phyloP scores from a whole-genome alignment of 1,140 invertebrate genomes.

The Drosophila guanche region DNA sequence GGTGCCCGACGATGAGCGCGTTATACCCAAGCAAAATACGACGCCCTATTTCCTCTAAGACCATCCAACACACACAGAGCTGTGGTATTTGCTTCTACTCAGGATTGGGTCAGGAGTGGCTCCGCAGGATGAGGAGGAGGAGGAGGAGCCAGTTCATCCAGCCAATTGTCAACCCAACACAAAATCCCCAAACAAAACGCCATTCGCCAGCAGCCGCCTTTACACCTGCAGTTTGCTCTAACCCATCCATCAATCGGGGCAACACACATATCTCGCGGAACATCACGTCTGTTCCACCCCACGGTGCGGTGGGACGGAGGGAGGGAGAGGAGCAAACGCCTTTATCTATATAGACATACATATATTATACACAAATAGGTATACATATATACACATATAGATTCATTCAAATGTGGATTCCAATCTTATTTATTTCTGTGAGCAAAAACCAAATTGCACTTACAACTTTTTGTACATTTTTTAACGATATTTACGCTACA shows the following conservation, averaged over 20 bases:
- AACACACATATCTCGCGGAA: conserved; percentile 14
- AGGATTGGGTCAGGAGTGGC: neutral
- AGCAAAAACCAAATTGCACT: conserved; percentile 8
- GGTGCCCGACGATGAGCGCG: conserved; percentile 95
- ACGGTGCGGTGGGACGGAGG: neutral
- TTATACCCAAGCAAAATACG: conserved; percentile 94
- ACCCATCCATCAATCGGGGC: neutral
- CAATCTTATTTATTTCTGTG: conserved; percentile 36
- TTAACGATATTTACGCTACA: conserved; percentile 14
- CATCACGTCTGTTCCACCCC: conserved; percentile 14
- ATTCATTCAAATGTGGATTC: conserved; percentile 29
- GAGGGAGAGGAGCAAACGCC: neutral
- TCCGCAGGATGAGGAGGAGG: neutral
- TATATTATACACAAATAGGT: conserved; percentile 4
- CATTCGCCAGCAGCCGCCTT: neutral
- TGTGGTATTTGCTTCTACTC: conserved; percentile 12
- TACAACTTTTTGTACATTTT: conserved; percentile 29
- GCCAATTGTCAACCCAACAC: conserved; percentile 8
- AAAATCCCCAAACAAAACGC: neutral
- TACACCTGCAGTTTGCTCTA: conserved; percentile 17
- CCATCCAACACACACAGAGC: neutral
- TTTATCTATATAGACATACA: conserved; percentile 10
- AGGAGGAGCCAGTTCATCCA: conserved; percentile 10
- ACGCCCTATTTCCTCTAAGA: conserved; percentile 97
- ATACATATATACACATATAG: conserved; percentile 1